Base-by-base conservation (phyloP, 2,888 invertebrate genomes). In the Spicauda simplicius region DNA sequence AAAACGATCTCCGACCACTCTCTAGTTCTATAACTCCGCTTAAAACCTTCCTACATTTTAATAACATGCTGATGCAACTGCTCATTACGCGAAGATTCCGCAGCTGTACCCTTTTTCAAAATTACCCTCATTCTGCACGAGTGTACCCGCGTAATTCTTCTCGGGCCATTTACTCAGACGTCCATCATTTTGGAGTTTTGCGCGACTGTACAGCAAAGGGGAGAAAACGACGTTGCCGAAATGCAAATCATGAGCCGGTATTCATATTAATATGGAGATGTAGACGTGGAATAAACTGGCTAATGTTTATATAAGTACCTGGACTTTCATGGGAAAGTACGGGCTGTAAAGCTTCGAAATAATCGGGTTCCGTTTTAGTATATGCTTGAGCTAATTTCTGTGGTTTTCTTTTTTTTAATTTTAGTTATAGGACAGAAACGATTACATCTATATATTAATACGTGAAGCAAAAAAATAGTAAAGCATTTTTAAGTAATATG, bases 141-240 rank as follows among this genome's bases (percentile, higher is more conserved):
- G 75, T 82, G 83, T 80, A 73, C 75, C 81, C 80, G 82, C 76
- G 84, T 82, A 83, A 87, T 87, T 87, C 88, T 88, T 87, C 84
- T 82, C 92, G 88, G 84, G 76, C 90, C 91, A 92, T 92, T 92
- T 90, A 89, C 87, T 81, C 84, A 73, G 81, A 80, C 81, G 87
- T 88, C 84, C 86, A 83, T 90, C 90, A 90, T 89, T 86, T 86
- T 79, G 74, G 82, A 86, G 85, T 88, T 83, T 80, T 81, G 80
- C 77, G 77, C 78, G 75, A 76, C 74, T 79, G 75, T 77, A 70
- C 71, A 73, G 74, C 70, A 72, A 76, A 76, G 79, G 82, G 85
- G 77, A 74, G 70, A 70, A 76, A n/a, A n/a, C n/a, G n/a, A 76
- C 74, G 74, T 76, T 83, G 80, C 77, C 78, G 80, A 81, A 84